Evolutionary conservation across 2,113 vertebrate species (phyloP), one percentile per base, ranked within the genome.

Genomic region (Hippocampus zosterae): DNA sequence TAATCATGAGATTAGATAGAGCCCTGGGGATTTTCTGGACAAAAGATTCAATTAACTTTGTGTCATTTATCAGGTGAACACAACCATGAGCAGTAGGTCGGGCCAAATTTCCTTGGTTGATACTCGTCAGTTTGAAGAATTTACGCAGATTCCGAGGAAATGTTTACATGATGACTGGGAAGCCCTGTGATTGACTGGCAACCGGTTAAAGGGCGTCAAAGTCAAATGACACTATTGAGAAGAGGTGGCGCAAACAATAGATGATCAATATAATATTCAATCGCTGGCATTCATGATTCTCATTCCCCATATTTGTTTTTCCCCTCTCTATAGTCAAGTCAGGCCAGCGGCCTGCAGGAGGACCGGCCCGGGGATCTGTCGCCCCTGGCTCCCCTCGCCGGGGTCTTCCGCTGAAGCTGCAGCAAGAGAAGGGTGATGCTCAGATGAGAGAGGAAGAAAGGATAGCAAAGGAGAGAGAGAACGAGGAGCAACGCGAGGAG

Each of bases 341-440:
- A 13, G 88, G 78, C 44, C 90, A 89, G 80, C 81, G 88, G 6
- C 82, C 78, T 5, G 78, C 87, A 61, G 84, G 77, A 63, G 84
- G 79, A 1, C 80, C 80, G 1, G 79, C 88, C 62, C 78, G 79
- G 19, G 84, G 80, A 55, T 87, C 81, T 1, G 82, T 71, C 53
- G 81, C 84, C 52, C 69, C 69, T 12, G 78, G 84, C 18, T 92
- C 88, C 16, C 86, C 88, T 56, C 79, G 62, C 60, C 71, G 60
- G 0, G 75, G 85, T 62, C 56, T 84, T 68, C 84, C 90, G 70
- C 60, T 88, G 69, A 87, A 67, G 72, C 75, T 65, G 52, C 88
- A 88, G 82, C 88, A 89, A 74, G 88, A 91, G 53, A 82, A 86
- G 75, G 87, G 84, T 77, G 84, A 89, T 67, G 85, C 62, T 71